Evolutionary conservation across 1,140 invertebrate species (phyloP).

Genomic region (Caligus rogercresseyi): DNA sequence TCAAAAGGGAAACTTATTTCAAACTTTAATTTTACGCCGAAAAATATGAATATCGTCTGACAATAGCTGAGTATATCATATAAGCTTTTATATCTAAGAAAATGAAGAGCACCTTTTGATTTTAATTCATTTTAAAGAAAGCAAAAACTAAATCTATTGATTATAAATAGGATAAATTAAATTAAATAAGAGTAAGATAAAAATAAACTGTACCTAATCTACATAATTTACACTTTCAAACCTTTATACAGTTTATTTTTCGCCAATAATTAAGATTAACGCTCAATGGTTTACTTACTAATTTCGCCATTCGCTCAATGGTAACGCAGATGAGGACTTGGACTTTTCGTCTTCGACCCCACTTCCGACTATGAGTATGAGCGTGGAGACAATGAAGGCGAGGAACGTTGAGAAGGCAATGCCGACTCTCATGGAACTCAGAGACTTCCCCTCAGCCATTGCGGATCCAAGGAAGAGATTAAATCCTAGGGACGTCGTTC

Average conservation of each 20-base stretch:
- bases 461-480: background rate
- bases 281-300: background rate
- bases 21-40: too few species aligned
- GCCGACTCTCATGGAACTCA: background rate
- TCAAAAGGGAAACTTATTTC: too few species aligned
- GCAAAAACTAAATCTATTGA: too few species aligned
- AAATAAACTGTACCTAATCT: background rate
- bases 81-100: too few species aligned
- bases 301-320: background rate
- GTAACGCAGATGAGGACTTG: background rate
- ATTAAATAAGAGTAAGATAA: background rate
- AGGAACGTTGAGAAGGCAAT: slow-evolving; percentile 1
- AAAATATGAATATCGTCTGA: too few species aligned
- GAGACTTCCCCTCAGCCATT: slow-evolving; percentile 1
- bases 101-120: too few species aligned
- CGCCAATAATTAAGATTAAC: background rate
- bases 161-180: background rate
- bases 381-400: slow-evolving; percentile 1
- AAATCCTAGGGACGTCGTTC: slow-evolving; percentile 9
- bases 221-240: too few species aligned
- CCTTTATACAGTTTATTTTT: slow-evolving; percentile 3
- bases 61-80: too few species aligned
- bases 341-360: background rate
- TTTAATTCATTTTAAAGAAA: too few species aligned
- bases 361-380: slow-evolving; percentile 6